phyloP scores from a whole-genome alignment of 2,797 vertebrate species.

The Schizopygopsis pylzovi region DNA sequence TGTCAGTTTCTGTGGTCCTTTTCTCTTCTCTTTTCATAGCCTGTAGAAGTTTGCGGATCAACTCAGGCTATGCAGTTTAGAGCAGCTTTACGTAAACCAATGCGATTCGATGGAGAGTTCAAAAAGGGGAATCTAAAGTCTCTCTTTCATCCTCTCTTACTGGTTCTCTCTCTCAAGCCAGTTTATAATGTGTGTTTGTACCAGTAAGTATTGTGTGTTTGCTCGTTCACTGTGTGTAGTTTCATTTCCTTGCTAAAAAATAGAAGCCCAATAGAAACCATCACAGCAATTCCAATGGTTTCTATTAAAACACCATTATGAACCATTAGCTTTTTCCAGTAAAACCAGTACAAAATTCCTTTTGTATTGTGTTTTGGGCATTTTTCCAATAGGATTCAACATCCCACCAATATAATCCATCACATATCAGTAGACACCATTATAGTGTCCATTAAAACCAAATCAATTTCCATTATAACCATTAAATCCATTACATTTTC shows the following conservation, averaged over 20 bases:
- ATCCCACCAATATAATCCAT: too few relatives aligned
- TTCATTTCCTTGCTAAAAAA: not conserved
- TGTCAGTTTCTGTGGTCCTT: not conserved
- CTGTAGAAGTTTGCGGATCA: constrained; percentile 10
- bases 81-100: constrained; percentile 17
- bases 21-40: not conserved
- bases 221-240: not conserved
- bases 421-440: too few relatives aligned
- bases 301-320: too few relatives aligned
- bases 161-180: constrained; percentile 6
- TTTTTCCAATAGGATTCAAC: too few relatives aligned
- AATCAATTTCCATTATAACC: too few relatives aligned
- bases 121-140: constrained; percentile 3
- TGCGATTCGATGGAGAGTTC: not conserved
- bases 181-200: constrained; percentile 52
- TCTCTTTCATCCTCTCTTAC: constrained; percentile 8
- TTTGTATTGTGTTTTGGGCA: too few relatives aligned
- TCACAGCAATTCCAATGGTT: too few relatives aligned
- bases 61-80: constrained; percentile 23
- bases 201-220: constrained; percentile 21
- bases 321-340: too few relatives aligned
- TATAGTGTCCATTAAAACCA: too few relatives aligned
- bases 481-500: too few relatives aligned
- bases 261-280: too few relatives aligned
- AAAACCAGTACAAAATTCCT: too few relatives aligned